Conservation (phyloP, 64 coral and sea anemone genomes). For the Montipora foliosa region DNA sequence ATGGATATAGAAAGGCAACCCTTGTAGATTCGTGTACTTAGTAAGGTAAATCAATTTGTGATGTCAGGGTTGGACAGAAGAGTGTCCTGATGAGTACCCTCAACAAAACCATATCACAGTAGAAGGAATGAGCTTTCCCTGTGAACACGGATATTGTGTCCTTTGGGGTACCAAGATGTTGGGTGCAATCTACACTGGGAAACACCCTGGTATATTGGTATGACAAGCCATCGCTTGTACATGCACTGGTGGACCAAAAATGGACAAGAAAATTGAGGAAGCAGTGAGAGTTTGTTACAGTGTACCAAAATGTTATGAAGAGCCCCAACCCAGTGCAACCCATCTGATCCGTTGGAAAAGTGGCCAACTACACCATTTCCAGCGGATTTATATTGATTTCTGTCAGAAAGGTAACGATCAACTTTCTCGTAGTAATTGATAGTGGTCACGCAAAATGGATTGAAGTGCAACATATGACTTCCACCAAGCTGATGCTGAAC, state of each 20-base stretch:
- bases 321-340: no score
- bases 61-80: conserved; percentile 42
- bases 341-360: no score
- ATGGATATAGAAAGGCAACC: conserved; percentile 46
- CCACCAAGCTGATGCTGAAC: neutral
- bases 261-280: no score
- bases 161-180: conserved; percentile 41
- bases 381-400: no score
- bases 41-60: conserved; percentile 23
- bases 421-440: no score
- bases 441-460: no score
- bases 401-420: no score
- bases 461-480: conserved; percentile 53
- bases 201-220: neutral
- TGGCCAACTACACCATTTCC: no score
- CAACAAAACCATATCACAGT: conserved; percentile 11
- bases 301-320: no score
- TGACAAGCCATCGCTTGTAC: no score
- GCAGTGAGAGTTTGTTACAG: no score
- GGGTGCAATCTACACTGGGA: conserved; percentile 53
- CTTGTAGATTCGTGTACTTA: neutral
- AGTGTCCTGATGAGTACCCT: conserved; percentile 22
- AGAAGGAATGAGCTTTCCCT: conserved; percentile 24
- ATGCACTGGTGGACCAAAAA: no score
- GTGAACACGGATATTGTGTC: conserved; percentile 54